Base-by-base conservation (phyloP, 2,888 invertebrate genomes). In the Mythimna loreyi region DNA sequence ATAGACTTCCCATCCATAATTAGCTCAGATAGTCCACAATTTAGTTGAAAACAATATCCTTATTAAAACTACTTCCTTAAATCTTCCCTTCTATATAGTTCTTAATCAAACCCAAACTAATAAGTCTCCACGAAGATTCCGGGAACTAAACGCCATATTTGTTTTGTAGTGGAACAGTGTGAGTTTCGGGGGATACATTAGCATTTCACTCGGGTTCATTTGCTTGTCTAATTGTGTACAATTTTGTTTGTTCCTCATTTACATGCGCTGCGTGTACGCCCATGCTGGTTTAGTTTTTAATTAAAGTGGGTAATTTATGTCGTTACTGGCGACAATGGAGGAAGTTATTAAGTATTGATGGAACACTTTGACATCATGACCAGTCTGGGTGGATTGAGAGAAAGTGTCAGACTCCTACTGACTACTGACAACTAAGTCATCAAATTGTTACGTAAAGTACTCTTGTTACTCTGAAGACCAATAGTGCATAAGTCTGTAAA, bases 171-270 rank as follows among this genome's bases (percentile, higher is more conserved):
- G 67, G 60, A 68, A 79, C 74, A 64, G 66, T 72, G 63, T 73
- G 75, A 83, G 82, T 78, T 81, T 74, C 74, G 72, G 69, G 72
- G 66, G 25, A 74, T 45, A 61, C 74, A 86, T 86, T 87, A 83
- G 85, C 83, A 87, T 86, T 79, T 82, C 81, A 67, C 68, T 62
- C 66, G 75, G 68, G 78, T 67, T 83, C 83, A 87, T 85, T 84
- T 84, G 87, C 78, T 80, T 79, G 78, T 65, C 83, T 87, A 87
- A 87, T 86, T 84, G 84, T 80, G 79, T 77, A 76, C 74, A 82
- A 78, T 77, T 81, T 81, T 82, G 87, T 87, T 83, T 81, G 74
- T 43, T 70, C 72, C 75, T 86, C 79, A 80, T 86, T 77, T 85
- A 73, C 83, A 85, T 86, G 77, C 83, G 73, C 58, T 65, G 78